These are phyloP conservation scores for Itoplectis maculator DNA, from an alignment of 2,888 invertebrate species.

Conservation along the genomic window DNA sequence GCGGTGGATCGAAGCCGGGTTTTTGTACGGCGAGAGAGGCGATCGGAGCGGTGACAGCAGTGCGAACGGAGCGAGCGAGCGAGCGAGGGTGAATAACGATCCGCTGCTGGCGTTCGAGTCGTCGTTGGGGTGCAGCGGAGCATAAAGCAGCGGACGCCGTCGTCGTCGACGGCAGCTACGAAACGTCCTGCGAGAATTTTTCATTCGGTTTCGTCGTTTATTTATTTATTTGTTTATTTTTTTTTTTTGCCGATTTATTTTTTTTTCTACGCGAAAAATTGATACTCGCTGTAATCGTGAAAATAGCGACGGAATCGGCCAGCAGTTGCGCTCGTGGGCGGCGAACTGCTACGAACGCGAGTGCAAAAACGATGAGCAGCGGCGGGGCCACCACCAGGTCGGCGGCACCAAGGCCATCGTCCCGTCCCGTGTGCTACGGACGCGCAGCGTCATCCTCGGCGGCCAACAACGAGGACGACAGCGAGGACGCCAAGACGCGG, in stretches of 20 bases:
- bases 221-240: not conserved
- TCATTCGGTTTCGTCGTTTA: not conserved
- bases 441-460: conserved; percentile 63
- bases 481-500: conserved; percentile 64
- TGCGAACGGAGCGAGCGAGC: too few relatives aligned
- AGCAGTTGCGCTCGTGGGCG: conserved; percentile 16
- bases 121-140: conserved; percentile 53
- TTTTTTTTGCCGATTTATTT: not conserved
- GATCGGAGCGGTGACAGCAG: too few relatives aligned
- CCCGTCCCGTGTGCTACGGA: conserved; percentile 54
- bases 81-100: conserved; percentile 63
- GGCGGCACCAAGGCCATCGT: conserved; percentile 63
- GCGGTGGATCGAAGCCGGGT: not conserved
- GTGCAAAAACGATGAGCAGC: conserved; percentile 61
- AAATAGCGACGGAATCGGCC: conserved; percentile 12
- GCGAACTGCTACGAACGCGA: conserved; percentile 34
- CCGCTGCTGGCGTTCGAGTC: conserved; percentile 50
- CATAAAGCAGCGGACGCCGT: conserved; percentile 24
- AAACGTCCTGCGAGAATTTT: conserved; percentile 33
- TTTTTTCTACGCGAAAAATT: too few relatives aligned
- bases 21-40: too few relatives aligned
- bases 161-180: conserved; percentile 11
- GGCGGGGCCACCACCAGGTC: conserved; percentile 61
- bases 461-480: conserved; percentile 67
- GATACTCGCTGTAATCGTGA: not conserved